Evolutionary conservation across 2,888 invertebrate genomes (phyloP).

Genomic region (Acrobasis repandana): DNA sequence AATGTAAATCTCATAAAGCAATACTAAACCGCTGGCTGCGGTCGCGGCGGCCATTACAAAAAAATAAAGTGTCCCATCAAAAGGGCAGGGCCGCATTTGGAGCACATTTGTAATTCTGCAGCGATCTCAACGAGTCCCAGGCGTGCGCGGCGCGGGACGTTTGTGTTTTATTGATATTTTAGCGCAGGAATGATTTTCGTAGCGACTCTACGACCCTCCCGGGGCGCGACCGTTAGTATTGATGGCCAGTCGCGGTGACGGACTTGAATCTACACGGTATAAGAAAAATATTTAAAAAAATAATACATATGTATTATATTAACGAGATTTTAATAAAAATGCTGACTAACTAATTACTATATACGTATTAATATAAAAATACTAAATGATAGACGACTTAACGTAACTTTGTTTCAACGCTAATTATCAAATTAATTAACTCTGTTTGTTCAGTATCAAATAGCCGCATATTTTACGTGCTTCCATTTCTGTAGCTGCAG

Average conservation of each 20-base stretch:
- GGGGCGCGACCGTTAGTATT: constrained; percentile 71
- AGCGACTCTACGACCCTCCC: constrained; percentile 68
- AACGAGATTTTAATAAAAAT: neutral
- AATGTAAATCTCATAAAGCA: constrained; percentile 67
- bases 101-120: constrained; percentile 66
- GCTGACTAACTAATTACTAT: neutral
- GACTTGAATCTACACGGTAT: constrained; percentile 44
- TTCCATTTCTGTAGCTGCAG: no score
- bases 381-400: neutral
- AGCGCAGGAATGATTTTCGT: constrained; percentile 76
- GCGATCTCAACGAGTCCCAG: constrained; percentile 64
- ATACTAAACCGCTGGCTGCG: constrained; percentile 49
- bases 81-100: constrained; percentile 61
- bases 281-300: constrained; percentile 25
- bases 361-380: no score
- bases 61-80: constrained; percentile 77
- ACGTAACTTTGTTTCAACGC: no score
- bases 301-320: neutral
- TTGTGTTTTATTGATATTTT: constrained; percentile 82
- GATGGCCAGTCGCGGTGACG: constrained; percentile 57
- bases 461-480: no score
- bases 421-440: no score
- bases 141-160: constrained; percentile 41
- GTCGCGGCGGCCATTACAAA: constrained; percentile 60
- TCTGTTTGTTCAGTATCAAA: no score